Conservation (phyloP, 2,113 vertebrate species). For the Falcunculus frontatus region DNA sequence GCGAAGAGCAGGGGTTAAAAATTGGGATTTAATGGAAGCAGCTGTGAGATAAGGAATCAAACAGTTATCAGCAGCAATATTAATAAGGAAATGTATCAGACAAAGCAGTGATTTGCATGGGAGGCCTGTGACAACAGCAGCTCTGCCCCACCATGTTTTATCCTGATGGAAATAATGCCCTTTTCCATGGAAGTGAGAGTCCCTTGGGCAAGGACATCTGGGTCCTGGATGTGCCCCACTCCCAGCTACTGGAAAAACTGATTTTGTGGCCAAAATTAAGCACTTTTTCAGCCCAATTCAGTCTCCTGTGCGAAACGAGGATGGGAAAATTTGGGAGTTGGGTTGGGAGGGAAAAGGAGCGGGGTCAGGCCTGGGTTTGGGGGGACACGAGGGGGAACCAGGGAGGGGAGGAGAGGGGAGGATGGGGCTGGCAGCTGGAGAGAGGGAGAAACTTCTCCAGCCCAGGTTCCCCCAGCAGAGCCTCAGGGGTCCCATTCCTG, state of each 20-base stretch:
- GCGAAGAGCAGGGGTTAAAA: not conserved
- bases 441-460: not conserved
- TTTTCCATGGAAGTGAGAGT: not conserved
- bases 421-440: not conserved
- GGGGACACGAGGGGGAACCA: too few species aligned
- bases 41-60: not conserved
- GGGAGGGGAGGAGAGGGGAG: not conserved
- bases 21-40: not conserved
- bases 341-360: not conserved
- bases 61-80: not conserved
- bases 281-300: not conserved
- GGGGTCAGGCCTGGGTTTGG: not conserved
- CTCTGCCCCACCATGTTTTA: not conserved
- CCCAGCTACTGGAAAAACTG: fast-evolving
- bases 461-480: not conserved
- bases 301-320: not conserved
- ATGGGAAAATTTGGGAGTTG: not conserved
- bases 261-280: not conserved
- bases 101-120: not conserved
- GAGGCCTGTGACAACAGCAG: fast-evolving
- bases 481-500: not conserved
- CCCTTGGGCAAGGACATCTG: too few species aligned
- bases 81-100: not conserved
- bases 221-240: not conserved
- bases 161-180: not conserved